phyloP scores from a whole-genome alignment of 2,797 vertebrate species.

The Pantherophis alleghaniensis region DNA sequence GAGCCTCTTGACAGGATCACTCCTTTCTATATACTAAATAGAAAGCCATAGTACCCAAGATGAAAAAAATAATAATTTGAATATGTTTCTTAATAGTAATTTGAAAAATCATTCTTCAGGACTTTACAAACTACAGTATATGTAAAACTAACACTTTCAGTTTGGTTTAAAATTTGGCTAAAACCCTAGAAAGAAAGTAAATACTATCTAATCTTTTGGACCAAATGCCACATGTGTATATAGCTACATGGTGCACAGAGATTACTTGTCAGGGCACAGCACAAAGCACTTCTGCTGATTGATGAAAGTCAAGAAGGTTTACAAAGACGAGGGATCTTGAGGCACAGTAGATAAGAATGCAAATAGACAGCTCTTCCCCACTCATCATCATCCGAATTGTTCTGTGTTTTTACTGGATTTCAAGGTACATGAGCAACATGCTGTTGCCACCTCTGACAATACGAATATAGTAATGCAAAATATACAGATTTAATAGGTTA shows the following conservation, averaged over 20 bases:
- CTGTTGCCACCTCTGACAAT: not conserved
- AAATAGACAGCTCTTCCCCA: not conserved
- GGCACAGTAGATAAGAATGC: not conserved
- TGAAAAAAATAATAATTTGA: not conserved
- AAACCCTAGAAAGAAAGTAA: not conserved
- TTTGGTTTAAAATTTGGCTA: not conserved
- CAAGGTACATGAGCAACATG: not conserved
- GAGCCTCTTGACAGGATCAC: not conserved
- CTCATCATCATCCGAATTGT: not conserved
- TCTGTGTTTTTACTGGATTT: not conserved
- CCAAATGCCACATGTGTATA: not conserved
- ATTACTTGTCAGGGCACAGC: constrained; percentile 2
- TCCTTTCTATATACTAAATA: not conserved
- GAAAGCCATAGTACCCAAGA: not conserved
- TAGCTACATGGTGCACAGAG: not conserved
- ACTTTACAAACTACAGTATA: not conserved
- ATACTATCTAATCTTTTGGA: not conserved
- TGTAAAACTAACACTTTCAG: not conserved
- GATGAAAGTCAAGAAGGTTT: not conserved
- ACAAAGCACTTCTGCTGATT: not conserved
- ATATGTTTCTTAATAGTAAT: not conserved
- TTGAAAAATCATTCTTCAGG: not conserved
- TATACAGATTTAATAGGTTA: not conserved
- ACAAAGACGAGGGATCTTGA: not conserved
- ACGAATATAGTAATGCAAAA: not conserved